Percentiles rank a stretch among this genome's conserved stretches.
Conservation (phyloP, 2,888 invertebrate genomes). For the Agrilus mali region DNA sequence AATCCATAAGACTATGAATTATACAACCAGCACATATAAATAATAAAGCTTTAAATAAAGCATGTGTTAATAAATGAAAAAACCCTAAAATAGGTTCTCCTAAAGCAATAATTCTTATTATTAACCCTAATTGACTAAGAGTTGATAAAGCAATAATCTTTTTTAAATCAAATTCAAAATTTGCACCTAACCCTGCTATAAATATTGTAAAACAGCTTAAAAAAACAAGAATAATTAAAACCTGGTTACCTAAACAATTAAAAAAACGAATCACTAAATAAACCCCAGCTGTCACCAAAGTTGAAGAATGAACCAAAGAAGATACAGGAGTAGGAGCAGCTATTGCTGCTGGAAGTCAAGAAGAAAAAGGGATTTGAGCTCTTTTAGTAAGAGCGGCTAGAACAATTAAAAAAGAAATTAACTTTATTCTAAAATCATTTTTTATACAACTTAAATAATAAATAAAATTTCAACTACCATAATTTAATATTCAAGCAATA, state of each 20-base stretch:
- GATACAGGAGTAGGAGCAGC: conserved; percentile 64
- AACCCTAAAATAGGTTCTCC: conserved; percentile 43
- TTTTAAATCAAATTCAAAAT: conserved; percentile 58
- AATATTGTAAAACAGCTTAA: conserved; percentile 46
- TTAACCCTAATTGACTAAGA: conserved; percentile 61
- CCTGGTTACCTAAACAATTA: conserved; percentile 33
- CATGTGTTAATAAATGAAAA: conserved; percentile 63
- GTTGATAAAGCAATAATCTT: conserved; percentile 70
- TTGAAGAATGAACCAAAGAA: conserved; percentile 61
- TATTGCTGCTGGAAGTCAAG: conserved; percentile 63
- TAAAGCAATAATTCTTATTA: conserved; percentile 42
- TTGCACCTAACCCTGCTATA: conserved; percentile 46
- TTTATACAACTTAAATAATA: conserved; percentile 34
- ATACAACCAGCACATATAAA: conserved; percentile 58
- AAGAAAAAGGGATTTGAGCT: conserved; percentile 70
- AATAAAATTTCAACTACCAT: conserved; percentile 27
- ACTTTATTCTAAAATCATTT: conserved; percentile 32
- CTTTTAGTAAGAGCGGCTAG: conserved; percentile 60
- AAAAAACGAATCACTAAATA: conserved; percentile 62
- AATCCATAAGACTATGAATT: conserved; percentile 51
- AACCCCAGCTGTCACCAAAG: conserved; percentile 63
- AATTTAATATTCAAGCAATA: conserved; percentile 24
- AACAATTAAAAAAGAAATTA: conserved; percentile 36
- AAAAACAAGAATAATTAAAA: conserved; percentile 43
- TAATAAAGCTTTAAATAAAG: conserved; percentile 58